Evolutionary conservation across 2,888 invertebrate genomes (phyloP).

Genomic region (Mythimna loreyi): DNA sequence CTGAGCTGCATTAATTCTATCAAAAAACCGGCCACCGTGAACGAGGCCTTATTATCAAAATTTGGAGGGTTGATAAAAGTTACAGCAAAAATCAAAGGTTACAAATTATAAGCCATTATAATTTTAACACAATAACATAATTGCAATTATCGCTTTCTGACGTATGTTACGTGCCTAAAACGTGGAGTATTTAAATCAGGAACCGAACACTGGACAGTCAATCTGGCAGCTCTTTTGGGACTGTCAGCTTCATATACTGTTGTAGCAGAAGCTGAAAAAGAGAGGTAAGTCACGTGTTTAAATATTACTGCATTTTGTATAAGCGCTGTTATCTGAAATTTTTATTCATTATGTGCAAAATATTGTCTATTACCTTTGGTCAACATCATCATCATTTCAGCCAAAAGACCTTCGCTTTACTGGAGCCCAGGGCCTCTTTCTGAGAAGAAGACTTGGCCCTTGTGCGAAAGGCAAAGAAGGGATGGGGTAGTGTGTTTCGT

Average conservation of each 20-base stretch:
- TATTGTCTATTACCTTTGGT: no score
- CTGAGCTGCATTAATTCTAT: no score
- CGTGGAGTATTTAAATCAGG: constrained; percentile 42
- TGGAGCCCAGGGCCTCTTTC: no score
- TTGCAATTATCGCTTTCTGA: constrained; percentile 37
- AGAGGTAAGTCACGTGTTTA: constrained; percentile 33
- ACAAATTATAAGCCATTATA: constrained; percentile 50
- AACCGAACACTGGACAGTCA: constrained; percentile 1
- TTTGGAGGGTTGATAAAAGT: constrained; percentile 40
- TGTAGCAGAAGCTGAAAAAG: constrained; percentile 15
- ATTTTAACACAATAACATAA: constrained; percentile 40
- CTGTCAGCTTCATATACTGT: constrained; percentile 21
- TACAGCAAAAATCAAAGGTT: constrained; percentile 41
- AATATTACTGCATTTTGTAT: not conserved
- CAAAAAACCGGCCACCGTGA: not conserved
- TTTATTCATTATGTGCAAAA: not conserved
- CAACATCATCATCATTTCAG: no score
- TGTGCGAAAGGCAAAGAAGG: no score
- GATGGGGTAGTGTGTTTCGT: no score
- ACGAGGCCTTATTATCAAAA: not conserved
- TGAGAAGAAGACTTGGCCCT: no score
- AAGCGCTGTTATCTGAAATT: not conserved
- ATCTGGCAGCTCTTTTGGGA: constrained; percentile 21
- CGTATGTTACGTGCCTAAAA: constrained; percentile 38
- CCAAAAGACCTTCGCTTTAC: no score